These are phyloP conservation scores for Poecile montanus DNA, from an alignment of 2,797 vertebrate species.

Conservation along the genomic window DNA sequence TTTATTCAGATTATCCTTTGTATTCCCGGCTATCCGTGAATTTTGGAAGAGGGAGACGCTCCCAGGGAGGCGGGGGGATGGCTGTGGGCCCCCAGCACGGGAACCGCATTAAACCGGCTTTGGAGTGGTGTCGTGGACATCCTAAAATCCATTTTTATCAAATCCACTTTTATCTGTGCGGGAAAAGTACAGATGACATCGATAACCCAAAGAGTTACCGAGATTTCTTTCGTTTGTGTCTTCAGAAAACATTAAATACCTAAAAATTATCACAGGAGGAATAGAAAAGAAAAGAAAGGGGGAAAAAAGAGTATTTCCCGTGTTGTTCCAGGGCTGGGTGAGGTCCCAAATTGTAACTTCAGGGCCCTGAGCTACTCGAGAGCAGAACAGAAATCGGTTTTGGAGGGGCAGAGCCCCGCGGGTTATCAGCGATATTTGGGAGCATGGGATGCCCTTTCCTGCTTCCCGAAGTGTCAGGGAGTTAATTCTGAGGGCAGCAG, in stretches of 20 bases:
- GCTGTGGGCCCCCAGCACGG: too few relatives aligned
- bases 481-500: fast-evolving
- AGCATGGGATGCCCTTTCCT: fast-evolving
- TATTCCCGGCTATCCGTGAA: not conserved
- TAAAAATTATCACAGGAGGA: not conserved
- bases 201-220: not conserved
- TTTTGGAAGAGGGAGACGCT: not conserved
- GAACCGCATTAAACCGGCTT: fast-evolving
- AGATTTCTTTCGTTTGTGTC: too few relatives aligned
- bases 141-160: not conserved
- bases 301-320: fast-evolving
- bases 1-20: fast-evolving
- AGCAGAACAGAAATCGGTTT: fast-evolving
- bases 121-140: not conserved
- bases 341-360: not conserved
- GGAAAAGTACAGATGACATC: not conserved
- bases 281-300: not conserved
- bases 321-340: not conserved
- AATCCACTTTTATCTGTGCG: fast-evolving
- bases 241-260: not conserved
- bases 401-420: not conserved
- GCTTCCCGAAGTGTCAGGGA: not conserved
- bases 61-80: fast-evolving
- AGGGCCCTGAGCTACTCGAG: not conserved
- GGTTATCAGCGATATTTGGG: fast-evolving